Base-by-base conservation (phyloP, 2,113 vertebrate species). In the Corythaeola cristata region DNA sequence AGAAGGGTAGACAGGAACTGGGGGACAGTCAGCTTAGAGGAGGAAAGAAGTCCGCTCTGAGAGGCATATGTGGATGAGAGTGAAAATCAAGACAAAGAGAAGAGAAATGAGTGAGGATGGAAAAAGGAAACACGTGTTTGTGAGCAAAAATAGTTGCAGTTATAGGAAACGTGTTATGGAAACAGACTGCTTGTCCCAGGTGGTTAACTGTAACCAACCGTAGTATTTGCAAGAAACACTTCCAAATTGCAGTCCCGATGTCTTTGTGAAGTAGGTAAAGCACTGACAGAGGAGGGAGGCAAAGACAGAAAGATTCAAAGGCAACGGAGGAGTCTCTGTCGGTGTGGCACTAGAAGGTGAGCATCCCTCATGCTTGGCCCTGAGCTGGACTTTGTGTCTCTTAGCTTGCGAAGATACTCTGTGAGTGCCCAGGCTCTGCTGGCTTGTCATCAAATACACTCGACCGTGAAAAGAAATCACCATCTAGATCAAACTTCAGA, bases 111-210 rank as follows among this genome's bases (percentile, higher is more conserved):
- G 53, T 71, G 80, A 96, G 18, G 33, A 78, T 96, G 95, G 89
- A 96, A 97, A 97, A 89, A 95, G 92, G 94, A 97, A 97, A 88
- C 96, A 96, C 91, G 84, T 96, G 94, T 73, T 82, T 63, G 66
- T 62, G 87, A 94, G 50, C 37, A 91, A 93, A 97, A 96, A 80
- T 91, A 96, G 89, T 50, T 74, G 66, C 85, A 80, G 91, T 73
- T 63, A 80, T 95, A 92, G 94, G 87, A 97, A 95, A 67, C 1
- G 12, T 92, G 81, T 75, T 95, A 71, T 95, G 95, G 92, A 97
- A 97, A 94, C 77, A 66, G n/a, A 37, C 35, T 50, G 53, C 27
- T 76, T 83, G 62, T 94, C 88, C 87, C 93, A 95, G 94, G 77
- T 96, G 94, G 82, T 88, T 96, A 97, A 95, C 95, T 28, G 55